phyloP scores from a whole-genome alignment of 1,140 invertebrate genomes.

The Lamellibrachia luymesi region DNA sequence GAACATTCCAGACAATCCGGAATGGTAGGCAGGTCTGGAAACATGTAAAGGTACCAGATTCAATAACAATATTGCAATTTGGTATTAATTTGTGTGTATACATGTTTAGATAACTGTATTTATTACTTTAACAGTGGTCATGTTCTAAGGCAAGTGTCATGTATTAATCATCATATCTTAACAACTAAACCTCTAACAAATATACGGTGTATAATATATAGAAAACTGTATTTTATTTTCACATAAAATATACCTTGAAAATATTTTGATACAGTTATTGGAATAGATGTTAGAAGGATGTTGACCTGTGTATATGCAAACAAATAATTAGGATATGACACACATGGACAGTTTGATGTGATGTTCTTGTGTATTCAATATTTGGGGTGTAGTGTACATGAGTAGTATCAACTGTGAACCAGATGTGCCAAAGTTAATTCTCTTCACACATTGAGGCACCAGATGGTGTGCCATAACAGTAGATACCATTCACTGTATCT shows the following conservation, averaged over 20 bases:
- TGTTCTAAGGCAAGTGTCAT: neutral
- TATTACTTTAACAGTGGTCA: neutral
- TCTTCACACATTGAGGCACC: too few relatives aligned
- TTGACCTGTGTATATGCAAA: neutral
- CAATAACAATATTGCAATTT: neutral
- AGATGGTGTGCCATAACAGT: too few relatives aligned
- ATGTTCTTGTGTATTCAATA: neutral
- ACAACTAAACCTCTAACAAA: neutral
- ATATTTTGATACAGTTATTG: neutral
- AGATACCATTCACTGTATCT: too few relatives aligned
- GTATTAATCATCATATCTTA: neutral
- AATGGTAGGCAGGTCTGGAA: neutral
- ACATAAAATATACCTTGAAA: neutral
- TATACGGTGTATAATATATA: neutral
- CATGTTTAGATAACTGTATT: neutral
- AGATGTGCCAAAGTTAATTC: too few relatives aligned
- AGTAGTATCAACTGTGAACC: neutral
- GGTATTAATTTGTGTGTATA: neutral
- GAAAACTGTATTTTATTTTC: neutral
- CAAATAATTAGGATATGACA: neutral
- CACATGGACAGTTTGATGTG: neutral
- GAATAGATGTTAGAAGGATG: neutral
- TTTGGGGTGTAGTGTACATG: neutral
- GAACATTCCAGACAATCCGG: too few relatives aligned
- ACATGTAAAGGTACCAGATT: neutral